These are phyloP conservation scores for Scaeva pyrastri DNA, from an alignment of 2,888 invertebrate genomes.

Conservation along the genomic window DNA sequence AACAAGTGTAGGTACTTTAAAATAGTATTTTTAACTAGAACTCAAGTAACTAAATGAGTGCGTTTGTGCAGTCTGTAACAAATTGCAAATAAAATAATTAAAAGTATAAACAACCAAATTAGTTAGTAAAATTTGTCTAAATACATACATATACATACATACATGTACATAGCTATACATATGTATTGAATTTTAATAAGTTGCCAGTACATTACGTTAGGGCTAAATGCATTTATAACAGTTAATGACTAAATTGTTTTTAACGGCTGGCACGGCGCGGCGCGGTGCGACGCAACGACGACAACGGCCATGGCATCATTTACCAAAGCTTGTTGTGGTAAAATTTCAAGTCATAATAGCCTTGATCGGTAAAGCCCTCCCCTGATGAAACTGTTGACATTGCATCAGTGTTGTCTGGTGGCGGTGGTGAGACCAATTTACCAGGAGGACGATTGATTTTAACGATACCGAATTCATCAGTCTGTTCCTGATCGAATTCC, in stretches of 20 bases:
- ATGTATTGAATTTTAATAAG: conserved; percentile 37
- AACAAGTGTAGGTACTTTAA: conserved; percentile 48
- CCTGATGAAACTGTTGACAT: conserved; percentile 81
- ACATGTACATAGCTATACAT: conserved; percentile 28
- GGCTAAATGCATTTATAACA: conserved; percentile 58
- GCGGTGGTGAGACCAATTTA: conserved; percentile 78
- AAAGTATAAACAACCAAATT: conserved; percentile 51
- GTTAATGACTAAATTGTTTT: conserved; percentile 23
- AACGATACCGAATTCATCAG: conserved; percentile 82
- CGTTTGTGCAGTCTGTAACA: conserved; percentile 64
- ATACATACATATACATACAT: conserved; percentile 3
- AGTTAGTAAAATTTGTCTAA: conserved; percentile 34
- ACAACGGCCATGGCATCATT: not conserved
- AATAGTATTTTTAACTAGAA: conserved; percentile 29
- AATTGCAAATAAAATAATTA: conserved; percentile 65
- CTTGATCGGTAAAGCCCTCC: conserved; percentile 86
- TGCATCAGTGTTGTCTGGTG: conserved; percentile 81
- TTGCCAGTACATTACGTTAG: conserved; percentile 41
- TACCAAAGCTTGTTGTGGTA: conserved; percentile 92
- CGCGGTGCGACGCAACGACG: not conserved
- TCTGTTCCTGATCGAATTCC: conserved; percentile 83
- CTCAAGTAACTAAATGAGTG: conserved; percentile 54
- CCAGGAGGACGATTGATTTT: conserved; percentile 82
- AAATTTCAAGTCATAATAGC: conserved; percentile 90
- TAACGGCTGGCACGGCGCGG: not conserved